Evolutionary conservation across 2,888 invertebrate species (phyloP).

Genomic region (Rotaria sp.): DNA sequence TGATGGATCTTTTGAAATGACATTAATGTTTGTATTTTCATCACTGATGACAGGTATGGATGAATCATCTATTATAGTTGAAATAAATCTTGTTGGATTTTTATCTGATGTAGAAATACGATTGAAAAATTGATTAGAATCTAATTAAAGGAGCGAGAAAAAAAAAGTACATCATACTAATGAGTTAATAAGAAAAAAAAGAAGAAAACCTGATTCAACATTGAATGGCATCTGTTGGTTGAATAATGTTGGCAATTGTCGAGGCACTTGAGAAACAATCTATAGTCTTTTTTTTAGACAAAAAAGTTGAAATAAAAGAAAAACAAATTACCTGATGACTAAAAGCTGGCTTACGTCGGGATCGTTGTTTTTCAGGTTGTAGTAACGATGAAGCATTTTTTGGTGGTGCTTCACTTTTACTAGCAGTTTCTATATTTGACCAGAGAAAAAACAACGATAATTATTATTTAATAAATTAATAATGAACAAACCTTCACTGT

Average conservation of each 20-base stretch:
- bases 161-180: not conserved
- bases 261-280: conserved; percentile 4
- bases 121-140: not conserved
- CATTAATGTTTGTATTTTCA: not conserved
- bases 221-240: not conserved
- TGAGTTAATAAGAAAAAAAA: too few relatives aligned
- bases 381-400: not conserved
- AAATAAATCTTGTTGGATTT: not conserved
- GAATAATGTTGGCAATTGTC: not conserved
- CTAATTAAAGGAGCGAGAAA: not conserved
- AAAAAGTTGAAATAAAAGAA: not conserved
- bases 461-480: not conserved
- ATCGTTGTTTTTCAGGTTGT: conserved; percentile 13
- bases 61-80: not conserved
- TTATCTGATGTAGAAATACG: not conserved
- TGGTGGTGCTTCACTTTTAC: not conserved
- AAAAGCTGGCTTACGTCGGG: conserved; percentile 11
- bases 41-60: not conserved
- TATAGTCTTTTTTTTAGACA: not conserved
- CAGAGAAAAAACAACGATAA: not conserved
- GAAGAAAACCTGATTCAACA: not conserved
- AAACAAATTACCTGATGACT: not conserved
- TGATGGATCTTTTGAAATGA: not conserved
- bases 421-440: not conserved
- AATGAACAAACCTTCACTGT: conserved; percentile 4